Evolutionary conservation across 2,888 invertebrate species (phyloP).

Genomic region (Holacanthella duospinosa): DNA sequence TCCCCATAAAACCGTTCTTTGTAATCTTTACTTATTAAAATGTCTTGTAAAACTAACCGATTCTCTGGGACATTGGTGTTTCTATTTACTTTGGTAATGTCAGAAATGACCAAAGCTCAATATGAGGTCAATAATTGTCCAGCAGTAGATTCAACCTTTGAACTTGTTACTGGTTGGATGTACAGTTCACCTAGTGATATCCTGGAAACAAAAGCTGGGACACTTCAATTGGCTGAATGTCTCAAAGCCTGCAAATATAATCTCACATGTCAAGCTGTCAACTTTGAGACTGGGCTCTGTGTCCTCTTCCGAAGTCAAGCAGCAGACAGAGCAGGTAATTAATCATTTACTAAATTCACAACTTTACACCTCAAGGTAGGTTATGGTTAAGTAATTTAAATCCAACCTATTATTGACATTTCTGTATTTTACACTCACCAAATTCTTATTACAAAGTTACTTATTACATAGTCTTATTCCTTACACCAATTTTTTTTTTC

Average conservation of each 20-base stretch:
- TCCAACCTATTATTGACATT: no score
- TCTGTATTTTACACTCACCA: no score
- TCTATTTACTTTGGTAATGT: not conserved
- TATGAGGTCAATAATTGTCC: slow-evolving; percentile 45
- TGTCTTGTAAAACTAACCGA: slow-evolving; percentile 6
- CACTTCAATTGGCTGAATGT: slow-evolving; percentile 41
- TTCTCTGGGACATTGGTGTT: not conserved
- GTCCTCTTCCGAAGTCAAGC: slow-evolving; percentile 42
- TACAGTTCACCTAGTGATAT: slow-evolving; percentile 43
- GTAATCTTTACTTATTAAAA: no score
- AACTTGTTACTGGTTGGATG: slow-evolving; percentile 42
- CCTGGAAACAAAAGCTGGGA: slow-evolving; percentile 42
- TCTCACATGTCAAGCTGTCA: slow-evolving; percentile 40
- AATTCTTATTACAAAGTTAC: no score
- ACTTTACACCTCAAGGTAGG: no score
- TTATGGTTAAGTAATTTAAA: no score
- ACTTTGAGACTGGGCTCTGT: slow-evolving; percentile 44
- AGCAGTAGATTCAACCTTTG: slow-evolving; percentile 39
- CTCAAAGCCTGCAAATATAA: slow-evolving; percentile 40
- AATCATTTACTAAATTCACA: no score
- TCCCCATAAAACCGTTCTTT: no score
- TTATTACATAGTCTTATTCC: no score
- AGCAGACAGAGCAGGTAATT: slow-evolving; percentile 40
- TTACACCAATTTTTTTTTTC: no score
- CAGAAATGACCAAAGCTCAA: slow-evolving; percentile 22